A percentile compares a stretch with the other conserved stretches of the same genome.
phyloP scores from a whole-genome alignment of 2,888 invertebrate genomes.

The Caradrina clavipalpis region DNA sequence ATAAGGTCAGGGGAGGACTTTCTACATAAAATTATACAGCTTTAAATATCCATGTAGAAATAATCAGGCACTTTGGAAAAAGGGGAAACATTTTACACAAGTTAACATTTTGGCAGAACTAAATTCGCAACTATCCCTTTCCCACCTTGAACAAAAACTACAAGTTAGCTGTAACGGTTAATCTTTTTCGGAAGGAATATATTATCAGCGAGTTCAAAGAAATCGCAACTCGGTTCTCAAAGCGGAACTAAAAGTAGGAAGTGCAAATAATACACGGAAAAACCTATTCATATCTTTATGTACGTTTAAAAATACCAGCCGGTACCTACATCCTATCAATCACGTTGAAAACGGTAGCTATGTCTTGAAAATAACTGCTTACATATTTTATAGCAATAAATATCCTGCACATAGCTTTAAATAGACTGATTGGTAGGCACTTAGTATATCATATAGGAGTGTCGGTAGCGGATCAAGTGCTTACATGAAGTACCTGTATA shows the following conservation, averaged over 20 bases:
- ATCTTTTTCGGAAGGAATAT: constrained; percentile 58
- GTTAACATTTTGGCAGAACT: too few relatives aligned
- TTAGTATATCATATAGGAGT: too few relatives aligned
- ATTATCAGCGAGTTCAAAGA: constrained; percentile 37
- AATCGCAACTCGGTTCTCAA: constrained; percentile 21
- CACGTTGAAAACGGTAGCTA: constrained; percentile 24
- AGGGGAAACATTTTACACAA: too few relatives aligned
- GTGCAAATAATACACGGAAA: constrained; percentile 62
- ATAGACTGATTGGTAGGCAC: too few relatives aligned
- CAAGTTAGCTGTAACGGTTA: constrained; percentile 8
- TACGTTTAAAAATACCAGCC: background rate
- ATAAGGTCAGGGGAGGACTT: too few relatives aligned
- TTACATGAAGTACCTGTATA: too few relatives aligned
- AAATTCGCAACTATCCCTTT: constrained; percentile 8
- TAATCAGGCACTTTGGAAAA: too few relatives aligned
- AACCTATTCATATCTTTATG: constrained; percentile 33
- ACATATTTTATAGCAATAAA: too few relatives aligned
- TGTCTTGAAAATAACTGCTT: constrained; percentile 15
- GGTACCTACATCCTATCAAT: constrained; percentile 27
- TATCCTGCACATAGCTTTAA: too few relatives aligned
- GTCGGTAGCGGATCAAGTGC: too few relatives aligned
- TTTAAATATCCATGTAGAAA: too few relatives aligned
- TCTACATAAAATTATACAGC: too few relatives aligned
- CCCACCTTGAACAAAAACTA: constrained; percentile 19
- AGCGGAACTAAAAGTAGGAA: constrained; percentile 72